phyloP scores from a whole-genome alignment of 2,797 vertebrate species.

The Enteromius paludinosus region DNA sequence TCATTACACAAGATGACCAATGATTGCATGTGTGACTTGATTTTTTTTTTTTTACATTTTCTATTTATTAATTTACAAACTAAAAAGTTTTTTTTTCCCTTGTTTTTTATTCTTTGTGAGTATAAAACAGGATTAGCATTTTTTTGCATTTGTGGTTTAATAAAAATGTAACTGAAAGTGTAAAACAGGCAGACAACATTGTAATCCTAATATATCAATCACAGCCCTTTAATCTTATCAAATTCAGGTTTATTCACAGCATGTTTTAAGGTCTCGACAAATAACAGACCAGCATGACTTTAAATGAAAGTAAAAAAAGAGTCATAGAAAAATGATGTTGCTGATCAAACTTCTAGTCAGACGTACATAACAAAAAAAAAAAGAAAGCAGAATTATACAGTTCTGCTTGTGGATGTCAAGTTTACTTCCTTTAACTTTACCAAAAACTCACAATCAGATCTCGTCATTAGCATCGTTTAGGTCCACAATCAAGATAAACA shows the following conservation, averaged over 20 bases:
- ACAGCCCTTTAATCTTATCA: neutral
- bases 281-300: too few relatives aligned
- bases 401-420: neutral
- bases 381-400: neutral
- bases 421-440: neutral
- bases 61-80: neutral
- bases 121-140: neutral
- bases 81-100: neutral
- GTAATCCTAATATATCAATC: neutral
- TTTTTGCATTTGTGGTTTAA: neutral
- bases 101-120: neutral
- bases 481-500: neutral
- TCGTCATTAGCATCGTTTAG: neutral
- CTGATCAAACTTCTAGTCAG: neutral
- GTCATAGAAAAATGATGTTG: neutral
- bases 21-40: too few relatives aligned
- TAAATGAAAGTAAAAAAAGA: neutral
- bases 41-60: neutral
- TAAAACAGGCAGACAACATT: neutral
- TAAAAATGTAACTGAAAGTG: neutral
- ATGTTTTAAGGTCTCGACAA: neutral
- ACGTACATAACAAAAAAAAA: neutral
- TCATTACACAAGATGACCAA: too few relatives aligned
- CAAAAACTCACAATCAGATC: neutral
- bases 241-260: neutral